Base-by-base conservation (phyloP, 2,113 vertebrate genomes). In the Athene cunicularia region DNA sequence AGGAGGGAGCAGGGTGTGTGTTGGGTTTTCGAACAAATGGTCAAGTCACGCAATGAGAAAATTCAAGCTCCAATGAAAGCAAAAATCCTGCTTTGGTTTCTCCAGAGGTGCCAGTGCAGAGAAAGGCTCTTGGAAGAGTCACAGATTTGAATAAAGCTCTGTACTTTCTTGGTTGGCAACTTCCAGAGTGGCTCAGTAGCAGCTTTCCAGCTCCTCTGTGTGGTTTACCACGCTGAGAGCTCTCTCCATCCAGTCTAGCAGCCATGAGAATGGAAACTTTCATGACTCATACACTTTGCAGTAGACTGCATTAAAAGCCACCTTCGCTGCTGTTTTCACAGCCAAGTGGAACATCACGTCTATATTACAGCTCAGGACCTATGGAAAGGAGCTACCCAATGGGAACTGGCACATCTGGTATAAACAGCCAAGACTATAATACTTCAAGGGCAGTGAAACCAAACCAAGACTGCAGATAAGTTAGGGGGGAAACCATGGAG, bases 161-260 rank as follows among this genome's bases (percentile, higher is more conserved):
- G 89, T 96, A 55, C 67, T 96, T 96, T 86, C 74, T 93, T 63
- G 93, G 79, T 75, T 91, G 96, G 86, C 33, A 93, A 84, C 55
- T 20, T 82, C 52, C 32, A 80, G 77, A 85, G 83, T 49, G 84
- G 71, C 97, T 93, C 4, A 1, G 91, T 16, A 93, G 92, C 93
- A 60, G 93, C 94, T 68, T 95, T 74, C 88, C 86, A 95, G 89
- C 88, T 95, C 68, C 45, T 3, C 27, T 59, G 70, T 96, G 98
- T 70, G 94, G 97, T 95, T 97, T 96, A 97, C 97, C 97, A 97
- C 62, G 75, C 79, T 49, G 89, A 95, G 95, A 95, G 93, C 93
- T 94, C 28, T 0, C 80, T 83, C 84, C 83, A 94, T 94, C 74
- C 74, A 84, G 37, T 63, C 96, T 89, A 97, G 96, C 95, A 96